phyloP scores from a whole-genome alignment of 2,113 vertebrate genomes.

The Neodontobutis hainanensis region DNA sequence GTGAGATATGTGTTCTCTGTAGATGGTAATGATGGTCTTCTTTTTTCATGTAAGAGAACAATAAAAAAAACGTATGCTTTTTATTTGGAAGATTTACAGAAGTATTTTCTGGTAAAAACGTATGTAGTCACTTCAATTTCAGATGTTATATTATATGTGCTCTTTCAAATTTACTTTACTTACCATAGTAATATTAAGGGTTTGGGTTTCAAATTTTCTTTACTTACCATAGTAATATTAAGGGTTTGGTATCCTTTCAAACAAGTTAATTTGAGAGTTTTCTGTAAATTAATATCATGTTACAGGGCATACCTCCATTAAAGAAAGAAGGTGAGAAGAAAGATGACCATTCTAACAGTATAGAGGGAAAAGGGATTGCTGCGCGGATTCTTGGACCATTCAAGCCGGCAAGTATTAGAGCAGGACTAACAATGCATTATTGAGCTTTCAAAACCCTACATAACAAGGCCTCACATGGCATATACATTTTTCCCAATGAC shows the following conservation, averaged over 20 bases:
- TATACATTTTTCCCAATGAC: no score
- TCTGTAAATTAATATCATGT: constrained; percentile 9
- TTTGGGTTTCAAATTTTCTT: background rate
- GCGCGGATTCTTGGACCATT: constrained; percentile 91
- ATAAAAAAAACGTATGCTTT: no score
- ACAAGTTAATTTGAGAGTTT: background rate
- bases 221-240: no score
- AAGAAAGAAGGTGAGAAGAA: constrained; percentile 93
- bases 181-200: no score
- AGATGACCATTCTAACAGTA: constrained; percentile 67
- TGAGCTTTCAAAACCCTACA: no score
- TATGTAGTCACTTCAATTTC: background rate
- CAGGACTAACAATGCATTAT: background rate
- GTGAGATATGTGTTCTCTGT: no score
- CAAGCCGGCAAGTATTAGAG: constrained; percentile 85
- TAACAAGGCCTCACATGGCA: no score
- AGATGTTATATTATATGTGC: background rate
- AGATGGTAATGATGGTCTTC: no score
- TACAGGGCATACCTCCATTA: constrained; percentile 84
- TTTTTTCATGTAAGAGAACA: no score
- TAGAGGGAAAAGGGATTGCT: constrained; percentile 93
- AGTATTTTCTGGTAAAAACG: no score
- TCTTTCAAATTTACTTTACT: background rate
- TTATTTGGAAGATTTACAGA: no score
- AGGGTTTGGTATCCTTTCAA: no score